Percentiles rank a stretch among this genome's conserved stretches.
These are phyloP conservation scores for Blastobasis adustella DNA, from an alignment of 2,888 invertebrate species.

Conservation along the genomic window DNA sequence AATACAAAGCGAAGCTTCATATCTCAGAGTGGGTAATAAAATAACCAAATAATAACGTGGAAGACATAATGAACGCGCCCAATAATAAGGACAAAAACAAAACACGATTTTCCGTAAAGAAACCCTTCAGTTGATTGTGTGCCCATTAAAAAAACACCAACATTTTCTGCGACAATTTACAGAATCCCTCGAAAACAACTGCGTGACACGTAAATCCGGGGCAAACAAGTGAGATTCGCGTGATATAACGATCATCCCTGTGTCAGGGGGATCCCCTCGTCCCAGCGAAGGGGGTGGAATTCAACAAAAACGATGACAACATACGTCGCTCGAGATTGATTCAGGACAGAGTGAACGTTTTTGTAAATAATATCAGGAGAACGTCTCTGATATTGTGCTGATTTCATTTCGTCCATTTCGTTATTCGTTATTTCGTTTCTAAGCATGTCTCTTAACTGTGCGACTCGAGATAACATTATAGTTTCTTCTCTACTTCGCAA, in stretches of 20 bases:
- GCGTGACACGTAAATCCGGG: conserved; percentile 23
- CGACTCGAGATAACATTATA: too few species aligned
- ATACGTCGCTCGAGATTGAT: conserved; percentile 26
- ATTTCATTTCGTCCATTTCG: too few species aligned
- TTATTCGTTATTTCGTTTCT: too few species aligned
- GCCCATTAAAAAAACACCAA: conserved; percentile 11
- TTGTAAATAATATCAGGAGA: background rate
- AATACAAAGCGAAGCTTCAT: background rate
- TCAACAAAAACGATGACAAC: conserved; percentile 27
- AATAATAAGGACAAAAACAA: conserved; percentile 12
- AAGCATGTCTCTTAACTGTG: too few species aligned
- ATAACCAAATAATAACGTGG: background rate
- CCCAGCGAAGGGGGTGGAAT: conserved; percentile 16
- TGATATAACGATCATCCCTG: conserved; percentile 23
- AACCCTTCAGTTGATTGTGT: too few species aligned
- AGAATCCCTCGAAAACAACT: conserved; percentile 9
- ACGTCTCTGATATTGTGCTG: background rate
- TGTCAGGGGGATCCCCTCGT: conserved; percentile 2
- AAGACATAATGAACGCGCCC: conserved; percentile 7
- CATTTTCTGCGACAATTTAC: conserved; percentile 20
- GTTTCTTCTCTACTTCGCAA: too few species aligned
- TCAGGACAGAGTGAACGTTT: conserved; percentile 20
- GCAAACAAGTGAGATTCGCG: conserved; percentile 26
- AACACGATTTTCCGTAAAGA: conserved; percentile 10
- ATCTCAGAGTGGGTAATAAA: too few species aligned